These are phyloP conservation scores for Tetranychus piercei DNA, from an alignment of 2,888 invertebrate species.

Conservation along the genomic window DNA sequence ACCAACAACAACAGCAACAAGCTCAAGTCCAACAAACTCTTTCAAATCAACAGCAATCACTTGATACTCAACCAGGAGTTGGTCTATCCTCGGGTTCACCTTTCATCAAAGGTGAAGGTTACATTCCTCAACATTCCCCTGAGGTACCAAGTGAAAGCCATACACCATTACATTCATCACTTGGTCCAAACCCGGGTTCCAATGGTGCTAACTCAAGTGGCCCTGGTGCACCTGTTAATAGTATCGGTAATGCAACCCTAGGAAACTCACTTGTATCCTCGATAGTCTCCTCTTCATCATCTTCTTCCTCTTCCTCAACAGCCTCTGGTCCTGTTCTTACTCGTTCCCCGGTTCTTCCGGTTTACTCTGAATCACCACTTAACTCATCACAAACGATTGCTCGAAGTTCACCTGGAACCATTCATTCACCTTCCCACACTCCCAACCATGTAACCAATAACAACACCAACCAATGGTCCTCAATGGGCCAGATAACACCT, in stretches of 20 bases:
- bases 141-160: background rate
- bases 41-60: slow-evolving; percentile 1
- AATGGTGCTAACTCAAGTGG: background rate
- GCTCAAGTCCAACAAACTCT: background rate
- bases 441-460: background rate
- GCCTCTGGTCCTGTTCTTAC: background rate
- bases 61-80: background rate
- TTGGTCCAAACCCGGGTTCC: background rate
- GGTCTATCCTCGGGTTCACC: background rate
- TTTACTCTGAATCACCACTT: background rate
- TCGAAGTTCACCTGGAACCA: slow-evolving; percentile 1
- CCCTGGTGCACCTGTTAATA: background rate
- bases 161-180: background rate
- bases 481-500: background rate
- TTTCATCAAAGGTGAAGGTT: background rate
- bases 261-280: background rate
- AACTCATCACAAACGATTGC: background rate
- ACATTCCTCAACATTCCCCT: background rate
- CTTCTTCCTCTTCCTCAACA: background rate
- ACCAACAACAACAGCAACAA: too few species aligned
- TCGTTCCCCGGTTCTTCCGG: background rate
- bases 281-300: background rate
- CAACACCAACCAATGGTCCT: background rate
- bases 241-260: background rate
- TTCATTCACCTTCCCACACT: background rate